phyloP scores from a whole-genome alignment of 2,797 vertebrate species.

The Prionace glauca region DNA sequence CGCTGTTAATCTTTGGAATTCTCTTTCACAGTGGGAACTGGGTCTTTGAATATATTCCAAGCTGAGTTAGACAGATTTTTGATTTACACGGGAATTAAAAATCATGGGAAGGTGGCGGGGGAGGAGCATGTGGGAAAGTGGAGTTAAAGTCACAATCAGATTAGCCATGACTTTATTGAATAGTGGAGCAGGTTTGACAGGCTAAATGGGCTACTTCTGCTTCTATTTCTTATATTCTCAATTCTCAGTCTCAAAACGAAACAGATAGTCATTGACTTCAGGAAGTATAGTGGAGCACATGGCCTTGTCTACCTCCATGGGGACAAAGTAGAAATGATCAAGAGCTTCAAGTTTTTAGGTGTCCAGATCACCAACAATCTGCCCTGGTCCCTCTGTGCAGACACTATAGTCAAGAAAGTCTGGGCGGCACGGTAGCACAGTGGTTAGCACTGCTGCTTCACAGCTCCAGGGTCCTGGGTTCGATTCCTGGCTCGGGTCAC shows the following conservation, averaged over 20 bases:
- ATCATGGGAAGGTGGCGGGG: not conserved
- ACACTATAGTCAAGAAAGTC: too few species aligned
- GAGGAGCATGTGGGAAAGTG: not conserved
- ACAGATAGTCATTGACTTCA: too few species aligned
- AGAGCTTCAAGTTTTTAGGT: too few species aligned
- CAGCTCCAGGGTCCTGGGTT: too few species aligned
- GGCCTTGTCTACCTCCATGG: too few species aligned
- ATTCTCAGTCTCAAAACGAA: not conserved
- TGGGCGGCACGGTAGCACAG: too few species aligned
- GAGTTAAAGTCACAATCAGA: not conserved
- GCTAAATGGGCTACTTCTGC: not conserved
- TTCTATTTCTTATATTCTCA: not conserved
- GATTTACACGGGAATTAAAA: not conserved
- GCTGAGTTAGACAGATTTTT: not conserved
- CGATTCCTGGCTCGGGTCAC: too few species aligned
- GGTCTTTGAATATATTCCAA: not conserved
- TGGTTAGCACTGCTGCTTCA: too few species aligned
- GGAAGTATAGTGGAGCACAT: too few species aligned
- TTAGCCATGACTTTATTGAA: not conserved
- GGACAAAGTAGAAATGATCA: too few species aligned
- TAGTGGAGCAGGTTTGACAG: not conserved
- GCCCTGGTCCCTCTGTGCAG: too few species aligned
- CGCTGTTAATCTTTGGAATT: not conserved
- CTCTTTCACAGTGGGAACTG: not conserved
- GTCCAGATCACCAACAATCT: too few species aligned